Base-by-base conservation (phyloP, 2,797 vertebrate species). In the Propithecus deckenii region DNA sequence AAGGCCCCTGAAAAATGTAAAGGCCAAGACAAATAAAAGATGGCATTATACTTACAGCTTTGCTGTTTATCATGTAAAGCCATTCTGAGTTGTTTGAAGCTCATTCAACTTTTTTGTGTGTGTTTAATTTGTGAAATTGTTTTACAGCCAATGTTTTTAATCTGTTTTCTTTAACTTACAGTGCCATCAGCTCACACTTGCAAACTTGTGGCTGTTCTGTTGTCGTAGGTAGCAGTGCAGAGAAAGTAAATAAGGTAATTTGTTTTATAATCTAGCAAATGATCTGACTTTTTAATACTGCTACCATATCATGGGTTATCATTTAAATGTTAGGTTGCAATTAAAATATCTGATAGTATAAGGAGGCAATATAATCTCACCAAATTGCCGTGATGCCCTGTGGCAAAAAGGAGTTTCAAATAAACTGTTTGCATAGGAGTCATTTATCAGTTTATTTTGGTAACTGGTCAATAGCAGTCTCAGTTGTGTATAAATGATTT, bases 161-260 rank as follows among this genome's bases (percentile, higher is more conserved):
- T 96, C 25, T 95, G n/a, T 92, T 96, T 52, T 69, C 48, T 97
- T 98, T 94, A 72, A 94, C 95, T 97, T 97, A 81, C 98, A 99
- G 99, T 98, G 99, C 99, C 91, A 99, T 99, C 98, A 99, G 99
- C 98, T 99, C 99, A 97, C 99, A 99, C 98, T 98, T 99, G 88
- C 99, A 99, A 98, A 99, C 99, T 14, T 99, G 99, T 81, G 99
- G 99, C 98, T 99, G 99, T 97, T 99, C 99, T 23, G 99, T 99
- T 30, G 99, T 99, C 11, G 99, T 99, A 94, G 99, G 99, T 97
- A 99, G 99, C 99, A 99, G 99, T 59, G 99, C 99, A 91, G 99
- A 99, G 97, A 99, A 99, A 99, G 99, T 99, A 86, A 99, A 99
- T 98, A 99, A 99, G 99, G 99, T 99, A 99, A 98, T 90, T n/a